Conservation (phyloP, 2,113 vertebrate species). For the Conger conger region DNA sequence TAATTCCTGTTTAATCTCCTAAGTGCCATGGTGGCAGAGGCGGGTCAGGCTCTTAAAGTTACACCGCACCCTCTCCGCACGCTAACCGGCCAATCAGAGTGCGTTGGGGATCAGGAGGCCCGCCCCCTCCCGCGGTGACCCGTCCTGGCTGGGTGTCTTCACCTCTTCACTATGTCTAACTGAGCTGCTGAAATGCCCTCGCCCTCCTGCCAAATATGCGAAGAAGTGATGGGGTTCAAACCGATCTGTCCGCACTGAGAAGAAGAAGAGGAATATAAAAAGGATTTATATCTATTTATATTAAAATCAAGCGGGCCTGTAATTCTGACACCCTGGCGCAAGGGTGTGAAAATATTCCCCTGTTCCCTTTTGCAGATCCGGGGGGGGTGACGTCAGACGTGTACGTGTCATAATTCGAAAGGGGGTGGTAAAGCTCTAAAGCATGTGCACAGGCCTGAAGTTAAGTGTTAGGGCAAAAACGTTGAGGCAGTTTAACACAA, state of each 20-base stretch:
- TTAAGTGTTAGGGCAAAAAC: slow-evolving; percentile 53
- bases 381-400: slow-evolving; percentile 72
- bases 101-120: neutral
- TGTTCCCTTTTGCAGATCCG: slow-evolving; percentile 49
- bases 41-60: slow-evolving; percentile 41
- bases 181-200: slow-evolving; percentile 56
- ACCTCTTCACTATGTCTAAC: slow-evolving; percentile 67
- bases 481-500: slow-evolving; percentile 64
- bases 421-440: slow-evolving; percentile 63
- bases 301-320: slow-evolving; percentile 73
- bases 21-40: slow-evolving; percentile 54
- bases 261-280: slow-evolving; percentile 48
- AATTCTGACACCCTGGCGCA: slow-evolving; percentile 70
- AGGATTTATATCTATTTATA: slow-evolving; percentile 84
- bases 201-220: slow-evolving; percentile 64
- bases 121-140: neutral
- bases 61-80: neutral
- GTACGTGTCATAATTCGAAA: slow-evolving; percentile 69
- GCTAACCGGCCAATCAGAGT: neutral
- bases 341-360: slow-evolving; percentile 62
- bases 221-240: slow-evolving; percentile 71
- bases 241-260: slow-evolving; percentile 69
- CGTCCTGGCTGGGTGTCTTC: slow-evolving; percentile 59
- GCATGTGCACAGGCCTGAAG: slow-evolving; percentile 49
- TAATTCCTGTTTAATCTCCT: slow-evolving; percentile 74